Percentiles rank a stretch among this genome's conserved stretches.
These are phyloP conservation scores for Caenorhabditis macrosperma DNA, from an alignment of 2,888 invertebrate species.

Conservation along the genomic window DNA sequence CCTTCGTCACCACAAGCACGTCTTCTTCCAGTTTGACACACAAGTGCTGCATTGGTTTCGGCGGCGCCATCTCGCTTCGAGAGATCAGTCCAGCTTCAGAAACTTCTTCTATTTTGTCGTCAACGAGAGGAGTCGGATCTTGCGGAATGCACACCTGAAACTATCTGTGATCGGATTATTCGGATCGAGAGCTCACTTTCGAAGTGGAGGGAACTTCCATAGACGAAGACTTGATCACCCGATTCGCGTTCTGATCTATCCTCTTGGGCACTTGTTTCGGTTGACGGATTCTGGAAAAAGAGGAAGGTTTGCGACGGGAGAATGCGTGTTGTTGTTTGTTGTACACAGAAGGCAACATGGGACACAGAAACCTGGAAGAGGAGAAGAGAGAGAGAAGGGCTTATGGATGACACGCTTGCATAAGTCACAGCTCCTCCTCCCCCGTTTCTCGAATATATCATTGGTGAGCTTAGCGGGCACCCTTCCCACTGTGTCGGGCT, in stretches of 20 bases:
- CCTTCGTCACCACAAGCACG: conserved; percentile 57
- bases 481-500: not conserved
- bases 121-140: conserved; percentile 56
- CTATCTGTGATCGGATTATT: not conserved
- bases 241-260: conserved; percentile 68
- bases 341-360: not conserved
- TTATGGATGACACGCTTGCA: conserved; percentile 49
- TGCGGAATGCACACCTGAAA: conserved; percentile 62
- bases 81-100: conserved; percentile 54
- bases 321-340: conserved; percentile 1
- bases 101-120: conserved; percentile 62
- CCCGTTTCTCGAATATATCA: conserved; percentile 44
- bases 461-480: conserved; percentile 39
- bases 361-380: conserved; percentile 38
- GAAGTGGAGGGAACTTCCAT: conserved; percentile 65
- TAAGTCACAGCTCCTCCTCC: conserved; percentile 33
- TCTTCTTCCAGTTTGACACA: conserved; percentile 60
- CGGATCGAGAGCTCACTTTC: conserved; percentile 13
- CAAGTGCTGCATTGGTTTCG: conserved; percentile 44
- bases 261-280: conserved; percentile 57
- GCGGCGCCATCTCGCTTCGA: conserved; percentile 51
- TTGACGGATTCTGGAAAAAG: conserved; percentile 55
- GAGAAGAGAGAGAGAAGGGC: conserved; percentile 37
- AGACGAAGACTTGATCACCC: conserved; percentile 68
- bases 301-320: not conserved